Percentiles rank a stretch among this genome's conserved stretches.
phyloP scores from a whole-genome alignment of 2,888 invertebrate genomes.

The Barypeithes pellucidus region DNA sequence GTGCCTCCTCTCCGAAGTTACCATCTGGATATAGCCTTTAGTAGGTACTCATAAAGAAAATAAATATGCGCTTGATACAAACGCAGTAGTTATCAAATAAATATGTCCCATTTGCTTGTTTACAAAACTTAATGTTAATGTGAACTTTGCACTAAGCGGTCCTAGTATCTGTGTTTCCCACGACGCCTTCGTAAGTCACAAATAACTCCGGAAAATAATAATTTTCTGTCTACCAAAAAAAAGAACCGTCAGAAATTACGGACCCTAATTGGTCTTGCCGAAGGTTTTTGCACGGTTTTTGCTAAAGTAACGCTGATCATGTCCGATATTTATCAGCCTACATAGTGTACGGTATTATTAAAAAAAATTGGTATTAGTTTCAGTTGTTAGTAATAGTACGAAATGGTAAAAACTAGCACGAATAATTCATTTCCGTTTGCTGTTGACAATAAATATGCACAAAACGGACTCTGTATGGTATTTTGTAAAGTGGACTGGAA shows the following conservation, averaged over 20 bases:
- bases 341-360: slow-evolving; percentile 16
- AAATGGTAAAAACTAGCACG: slow-evolving; percentile 49
- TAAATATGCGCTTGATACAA: no score
- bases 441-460: slow-evolving; percentile 43
- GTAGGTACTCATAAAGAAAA: no score
- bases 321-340: slow-evolving; percentile 43
- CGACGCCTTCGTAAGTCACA: neutral
- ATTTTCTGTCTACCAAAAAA: slow-evolving; percentile 12
- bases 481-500: slow-evolving; percentile 50
- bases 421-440: slow-evolving; percentile 48
- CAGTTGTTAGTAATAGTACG: slow-evolving; percentile 48
- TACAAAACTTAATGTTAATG: no score
- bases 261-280: slow-evolving; percentile 4
- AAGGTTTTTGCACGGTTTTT: neutral
- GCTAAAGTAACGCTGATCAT: slow-evolving; percentile 36
- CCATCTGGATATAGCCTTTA: no score
- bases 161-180: slow-evolving; percentile 8
- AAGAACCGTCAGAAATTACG: slow-evolving; percentile 1
- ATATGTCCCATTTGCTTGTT: no score
- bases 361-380: slow-evolving; percentile 40
- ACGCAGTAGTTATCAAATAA: no score
- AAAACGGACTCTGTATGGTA: slow-evolving; percentile 40
- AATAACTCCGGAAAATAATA: slow-evolving; percentile 15
- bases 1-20: no score
- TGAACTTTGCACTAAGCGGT: no score